Conservation (phyloP, 2,888 invertebrate genomes). For the Charanyca ferruginea region DNA sequence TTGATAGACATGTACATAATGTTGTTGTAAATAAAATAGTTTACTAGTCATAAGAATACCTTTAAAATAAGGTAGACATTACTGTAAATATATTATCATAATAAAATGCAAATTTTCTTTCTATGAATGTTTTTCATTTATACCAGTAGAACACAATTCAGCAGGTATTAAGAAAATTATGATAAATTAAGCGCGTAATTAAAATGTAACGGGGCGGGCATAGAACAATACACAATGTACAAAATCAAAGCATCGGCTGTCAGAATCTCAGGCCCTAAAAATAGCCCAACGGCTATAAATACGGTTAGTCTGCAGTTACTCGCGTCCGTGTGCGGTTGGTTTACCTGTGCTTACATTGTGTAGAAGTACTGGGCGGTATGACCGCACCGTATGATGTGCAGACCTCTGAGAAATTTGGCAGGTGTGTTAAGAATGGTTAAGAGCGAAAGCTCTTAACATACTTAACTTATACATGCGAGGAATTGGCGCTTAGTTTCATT, state of each 20-base stretch:
- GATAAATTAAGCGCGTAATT: slow-evolving; percentile 14
- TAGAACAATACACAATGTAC: slow-evolving; percentile 35
- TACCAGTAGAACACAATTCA: neutral
- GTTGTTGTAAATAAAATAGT: slow-evolving; percentile 77
- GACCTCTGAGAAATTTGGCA: slow-evolving; percentile 80
- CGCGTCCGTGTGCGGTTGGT: slow-evolving; percentile 56
- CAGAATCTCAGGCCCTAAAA: slow-evolving; percentile 45
- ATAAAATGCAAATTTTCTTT: slow-evolving; percentile 73
- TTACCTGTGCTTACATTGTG: slow-evolving; percentile 24
- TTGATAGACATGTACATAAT: slow-evolving; percentile 71
- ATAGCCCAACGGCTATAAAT: slow-evolving; percentile 67
- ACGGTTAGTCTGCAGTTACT: slow-evolving; percentile 61
- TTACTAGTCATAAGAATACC: slow-evolving; percentile 81
- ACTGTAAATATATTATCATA: slow-evolving; percentile 75
- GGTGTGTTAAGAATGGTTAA: too few species aligned
- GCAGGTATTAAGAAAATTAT: neutral
- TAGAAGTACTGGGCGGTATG: slow-evolving; percentile 62
- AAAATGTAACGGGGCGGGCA: neutral
- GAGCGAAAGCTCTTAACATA: too few species aligned
- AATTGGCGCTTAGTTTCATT: too few species aligned
- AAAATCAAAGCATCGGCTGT: slow-evolving; percentile 35
- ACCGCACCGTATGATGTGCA: slow-evolving; percentile 77
- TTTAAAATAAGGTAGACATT: slow-evolving; percentile 73
- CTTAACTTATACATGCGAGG: too few species aligned
- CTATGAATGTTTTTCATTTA: slow-evolving; percentile 51